These are phyloP conservation scores for Neodiprion lecontei DNA, from an alignment of 1,140 invertebrate genomes.

Conservation along the genomic window DNA sequence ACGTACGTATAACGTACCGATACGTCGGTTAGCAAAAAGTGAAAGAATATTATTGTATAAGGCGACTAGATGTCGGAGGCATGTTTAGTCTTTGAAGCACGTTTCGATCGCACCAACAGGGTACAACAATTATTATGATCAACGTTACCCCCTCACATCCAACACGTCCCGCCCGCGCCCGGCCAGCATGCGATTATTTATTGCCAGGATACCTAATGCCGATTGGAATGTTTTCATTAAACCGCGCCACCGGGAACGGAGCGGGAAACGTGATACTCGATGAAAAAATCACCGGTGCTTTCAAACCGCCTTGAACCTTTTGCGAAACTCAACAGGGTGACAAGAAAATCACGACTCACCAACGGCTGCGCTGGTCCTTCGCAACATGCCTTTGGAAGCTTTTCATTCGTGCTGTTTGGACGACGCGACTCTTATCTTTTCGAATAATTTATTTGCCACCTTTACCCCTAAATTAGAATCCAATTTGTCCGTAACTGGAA, in stretches of 20 bases:
- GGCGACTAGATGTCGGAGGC: slow-evolving; percentile 15
- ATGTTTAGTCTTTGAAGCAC: slow-evolving; percentile 36
- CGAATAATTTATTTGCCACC: too few relatives aligned
- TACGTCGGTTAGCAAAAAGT: slow-evolving; percentile 20
- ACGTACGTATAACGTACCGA: too few relatives aligned
- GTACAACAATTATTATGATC: slow-evolving; percentile 24
- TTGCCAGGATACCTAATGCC: slow-evolving; percentile 11
- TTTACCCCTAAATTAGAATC: too few relatives aligned
- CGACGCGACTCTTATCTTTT: too few relatives aligned
- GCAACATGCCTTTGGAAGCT: too few relatives aligned
- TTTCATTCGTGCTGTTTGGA: too few relatives aligned
- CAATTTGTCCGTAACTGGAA: too few relatives aligned
- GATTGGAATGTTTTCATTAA: slow-evolving; percentile 7
- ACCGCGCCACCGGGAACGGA: not conserved
- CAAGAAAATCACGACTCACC: too few relatives aligned
- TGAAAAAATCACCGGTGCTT: not conserved
- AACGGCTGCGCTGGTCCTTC: too few relatives aligned
- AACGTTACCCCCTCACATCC: slow-evolving; percentile 17
- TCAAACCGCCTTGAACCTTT: slow-evolving; percentile 4
- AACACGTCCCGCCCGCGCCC: slow-evolving; percentile 22
- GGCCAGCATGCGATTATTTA: not conserved
- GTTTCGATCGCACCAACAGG: slow-evolving; percentile 22
- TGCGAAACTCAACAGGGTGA: not conserved
- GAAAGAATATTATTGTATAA: slow-evolving; percentile 2
- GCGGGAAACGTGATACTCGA: not conserved